These are phyloP conservation scores for Palythoa grandiflora DNA, from an alignment of 92 coral and sea anemone species.

Conservation along the genomic window DNA sequence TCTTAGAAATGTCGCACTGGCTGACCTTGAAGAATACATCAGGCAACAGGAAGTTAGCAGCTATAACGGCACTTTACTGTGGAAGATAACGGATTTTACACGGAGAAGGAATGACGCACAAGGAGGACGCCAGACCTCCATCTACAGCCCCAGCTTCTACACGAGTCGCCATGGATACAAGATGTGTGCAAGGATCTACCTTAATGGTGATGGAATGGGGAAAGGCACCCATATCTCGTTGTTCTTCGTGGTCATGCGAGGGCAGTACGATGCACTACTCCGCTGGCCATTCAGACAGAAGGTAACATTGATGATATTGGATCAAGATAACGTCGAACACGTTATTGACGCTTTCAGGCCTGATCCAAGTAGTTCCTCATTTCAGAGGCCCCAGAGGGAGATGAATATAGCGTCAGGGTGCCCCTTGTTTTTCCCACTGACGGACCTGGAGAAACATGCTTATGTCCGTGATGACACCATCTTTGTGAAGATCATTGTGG, in stretches of 20 bases:
- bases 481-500: no score
- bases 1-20: no score
- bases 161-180: conserved; percentile 1
- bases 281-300: conserved; percentile 9
- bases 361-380: neutral
- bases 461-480: neutral
- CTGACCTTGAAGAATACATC: no score
- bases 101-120: no score
- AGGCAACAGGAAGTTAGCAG: no score
- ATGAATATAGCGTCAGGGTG: neutral
- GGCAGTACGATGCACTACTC: neutral
- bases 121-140: no score
- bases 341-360: neutral
- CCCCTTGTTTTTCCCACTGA: neutral
- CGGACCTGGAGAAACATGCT: neutral
- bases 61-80: no score
- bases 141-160: neutral
- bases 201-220: neutral
- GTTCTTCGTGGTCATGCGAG: conserved; percentile 1
- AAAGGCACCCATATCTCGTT: neutral
- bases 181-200: neutral
- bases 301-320: neutral
- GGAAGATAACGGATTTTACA: no score
- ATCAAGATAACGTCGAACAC: neutral
- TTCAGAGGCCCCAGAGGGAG: neutral